phyloP scores from a whole-genome alignment of 2,888 invertebrate species.

The Leptinotarsa tumamoca region DNA sequence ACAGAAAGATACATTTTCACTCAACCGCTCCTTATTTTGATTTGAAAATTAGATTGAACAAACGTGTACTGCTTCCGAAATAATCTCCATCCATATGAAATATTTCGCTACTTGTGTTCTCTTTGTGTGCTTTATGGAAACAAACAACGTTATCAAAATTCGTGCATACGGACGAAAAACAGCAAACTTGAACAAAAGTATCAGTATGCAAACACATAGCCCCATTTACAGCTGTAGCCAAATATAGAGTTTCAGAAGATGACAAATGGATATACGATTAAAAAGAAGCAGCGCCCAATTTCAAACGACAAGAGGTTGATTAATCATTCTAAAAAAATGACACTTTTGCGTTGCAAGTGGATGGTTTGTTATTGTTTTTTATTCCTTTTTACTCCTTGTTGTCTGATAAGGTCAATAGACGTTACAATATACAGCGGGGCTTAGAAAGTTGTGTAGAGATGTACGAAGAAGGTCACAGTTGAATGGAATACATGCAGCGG shows the following conservation, averaged over 20 bases:
- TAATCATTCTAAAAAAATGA: slow-evolving; percentile 4
- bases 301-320: slow-evolving; percentile 15
- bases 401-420: slow-evolving; percentile 10
- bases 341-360: slow-evolving; percentile 14
- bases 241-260: slow-evolving; percentile 9
- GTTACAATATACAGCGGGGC: neutral
- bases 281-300: slow-evolving; percentile 20
- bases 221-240: neutral
- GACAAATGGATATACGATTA: slow-evolving; percentile 7
- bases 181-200: neutral
- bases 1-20: too few relatives aligned
- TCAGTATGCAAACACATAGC: slow-evolving; percentile 4
- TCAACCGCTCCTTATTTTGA: too few relatives aligned
- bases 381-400: neutral
- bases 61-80: too few relatives aligned
- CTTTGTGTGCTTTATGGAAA: slow-evolving; percentile 1
- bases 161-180: neutral
- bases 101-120: too few relatives aligned
- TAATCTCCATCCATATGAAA: too few relatives aligned
- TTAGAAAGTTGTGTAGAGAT: neutral
- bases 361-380: neutral
- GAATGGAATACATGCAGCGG: too few relatives aligned
- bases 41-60: too few relatives aligned
- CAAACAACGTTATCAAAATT: neutral
- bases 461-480: too few relatives aligned